A percentile compares a stretch with the other conserved stretches of the same genome.
These are phyloP conservation scores for Heliconius ismenius DNA, from an alignment of 2,888 invertebrate genomes.

Conservation along the genomic window DNA sequence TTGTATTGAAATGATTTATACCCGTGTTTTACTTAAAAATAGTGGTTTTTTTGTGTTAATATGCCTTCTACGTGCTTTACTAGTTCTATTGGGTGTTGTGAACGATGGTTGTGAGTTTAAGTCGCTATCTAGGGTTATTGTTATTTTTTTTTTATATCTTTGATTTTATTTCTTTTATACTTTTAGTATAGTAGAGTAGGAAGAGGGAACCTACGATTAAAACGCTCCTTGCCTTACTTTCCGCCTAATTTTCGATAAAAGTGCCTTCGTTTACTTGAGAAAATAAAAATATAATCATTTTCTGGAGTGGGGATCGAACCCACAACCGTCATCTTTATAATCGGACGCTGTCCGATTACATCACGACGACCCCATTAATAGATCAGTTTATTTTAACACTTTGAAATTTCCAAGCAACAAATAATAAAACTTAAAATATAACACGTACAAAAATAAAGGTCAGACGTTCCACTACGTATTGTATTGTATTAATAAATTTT, in stretches of 20 bases:
- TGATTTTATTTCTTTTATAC: too few species aligned
- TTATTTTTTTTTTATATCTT: too few species aligned
- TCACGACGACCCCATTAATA: too few species aligned
- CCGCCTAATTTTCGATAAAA: too few species aligned
- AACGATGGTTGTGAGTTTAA: neutral
- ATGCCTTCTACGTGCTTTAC: neutral
- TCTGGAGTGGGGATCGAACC: neutral
- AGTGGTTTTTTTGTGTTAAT: neutral
- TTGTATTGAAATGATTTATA: constrained; percentile 2
- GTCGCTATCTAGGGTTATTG: neutral
- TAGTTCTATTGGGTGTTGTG: neutral
- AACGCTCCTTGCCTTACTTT: too few species aligned
- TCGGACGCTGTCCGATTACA: fast-evolving
- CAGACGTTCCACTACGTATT: constrained; percentile 21
- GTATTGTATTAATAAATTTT: constrained; percentile 30
- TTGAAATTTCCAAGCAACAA: neutral
- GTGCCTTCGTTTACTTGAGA: neutral
- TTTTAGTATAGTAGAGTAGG: too few species aligned
- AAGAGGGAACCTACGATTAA: too few species aligned
- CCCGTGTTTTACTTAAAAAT: neutral
- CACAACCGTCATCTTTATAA: neutral
- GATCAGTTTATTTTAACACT: too few species aligned
- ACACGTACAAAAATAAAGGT: constrained; percentile 25
- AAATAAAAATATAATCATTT: neutral
- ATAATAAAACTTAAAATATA: neutral